Evolutionary conservation across 2,797 vertebrate genomes (phyloP).

Genomic region (Anas flavirostris): DNA sequence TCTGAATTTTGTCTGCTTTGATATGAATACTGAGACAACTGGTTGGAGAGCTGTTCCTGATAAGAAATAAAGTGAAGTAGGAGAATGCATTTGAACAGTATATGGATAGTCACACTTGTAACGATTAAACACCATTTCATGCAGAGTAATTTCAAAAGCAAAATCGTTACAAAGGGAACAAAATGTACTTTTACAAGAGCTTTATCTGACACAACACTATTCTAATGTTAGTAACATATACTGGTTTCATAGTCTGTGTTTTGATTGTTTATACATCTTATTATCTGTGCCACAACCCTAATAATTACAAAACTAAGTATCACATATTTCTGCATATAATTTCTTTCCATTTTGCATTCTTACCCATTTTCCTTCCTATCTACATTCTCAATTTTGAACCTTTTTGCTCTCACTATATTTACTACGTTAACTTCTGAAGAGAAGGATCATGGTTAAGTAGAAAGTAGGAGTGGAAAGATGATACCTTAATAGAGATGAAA

Average conservation of each 20-base stretch:
- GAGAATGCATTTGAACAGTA: conserved; percentile 72
- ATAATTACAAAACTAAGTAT: neutral
- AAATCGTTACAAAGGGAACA: conserved; percentile 62
- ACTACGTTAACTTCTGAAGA: neutral
- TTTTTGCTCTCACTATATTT: neutral
- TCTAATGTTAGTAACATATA: conserved; percentile 45
- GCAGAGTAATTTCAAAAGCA: conserved; percentile 73
- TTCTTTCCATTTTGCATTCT: neutral
- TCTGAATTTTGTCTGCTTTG: conserved; percentile 80
- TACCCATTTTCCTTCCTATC: neutral
- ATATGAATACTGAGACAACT: conserved; percentile 79
- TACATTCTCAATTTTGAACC: neutral
- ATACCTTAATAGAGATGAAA: neutral
- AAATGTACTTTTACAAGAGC: conserved; percentile 58
- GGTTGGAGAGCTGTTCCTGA: conserved; percentile 76
- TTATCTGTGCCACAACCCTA: neutral
- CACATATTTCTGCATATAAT: neutral
- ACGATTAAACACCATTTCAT: conserved; percentile 76
- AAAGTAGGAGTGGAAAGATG: neutral
- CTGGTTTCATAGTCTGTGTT: neutral
- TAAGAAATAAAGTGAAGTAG: conserved; percentile 75
- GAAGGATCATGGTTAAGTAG: neutral
- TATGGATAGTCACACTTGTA: conserved; percentile 76
- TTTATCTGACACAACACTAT: conserved; percentile 49
- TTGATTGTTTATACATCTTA: conserved; percentile 8